Evolutionary conservation across 2,888 invertebrate species (phyloP), one percentile per base, ranked within the genome.

Genomic region (Ichneumon xanthorius): DNA sequence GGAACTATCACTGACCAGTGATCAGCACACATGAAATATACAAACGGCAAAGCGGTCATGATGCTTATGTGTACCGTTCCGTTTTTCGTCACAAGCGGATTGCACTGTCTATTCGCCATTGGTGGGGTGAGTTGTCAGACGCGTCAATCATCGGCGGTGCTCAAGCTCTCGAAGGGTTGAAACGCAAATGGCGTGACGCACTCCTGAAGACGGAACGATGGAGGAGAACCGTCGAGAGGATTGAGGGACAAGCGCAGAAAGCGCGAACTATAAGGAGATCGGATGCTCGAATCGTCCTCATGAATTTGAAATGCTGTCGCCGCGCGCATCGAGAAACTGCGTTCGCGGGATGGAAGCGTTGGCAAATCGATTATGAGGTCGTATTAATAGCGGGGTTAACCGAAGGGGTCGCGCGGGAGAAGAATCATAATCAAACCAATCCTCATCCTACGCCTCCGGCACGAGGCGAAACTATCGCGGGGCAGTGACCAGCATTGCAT

Each of bases 361-460:
- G 68, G 73, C 50, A 50, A 79, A 79, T 70, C 37, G 55, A 79
- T 79, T 67, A 79, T 79, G 61, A 70, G 40, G 40, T 50, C 11
- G 79, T 50, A 40, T 75, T 53, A 70, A 70, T 79, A 33, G 53
- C 11, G 65, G 45, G 53, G 7, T 53, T 19, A 50, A 53, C 11
- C n/a, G 53, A 22, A 2, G 7, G 33, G 4, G 30, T 26, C 45
- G 9, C 14, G 30, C n/a, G 40, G 40, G 33, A 26, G 50, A 72
- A 72, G 67, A 73, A 61, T 83, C 48, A 61, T 63, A 79, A 75
- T 75, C 79, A 55, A 61, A 63, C 63, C 53, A 50, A 14, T 73
- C 61, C 50, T 58, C 26, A 22, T 26, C 58, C 26, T 26, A 26
- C 58, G 22, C 26, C 58, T 26, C 14, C 26, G 4, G 4, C 22